These are phyloP conservation scores for Bombycilla garrulus DNA, from an alignment of 2,113 vertebrate genomes.

Conservation along the genomic window DNA sequence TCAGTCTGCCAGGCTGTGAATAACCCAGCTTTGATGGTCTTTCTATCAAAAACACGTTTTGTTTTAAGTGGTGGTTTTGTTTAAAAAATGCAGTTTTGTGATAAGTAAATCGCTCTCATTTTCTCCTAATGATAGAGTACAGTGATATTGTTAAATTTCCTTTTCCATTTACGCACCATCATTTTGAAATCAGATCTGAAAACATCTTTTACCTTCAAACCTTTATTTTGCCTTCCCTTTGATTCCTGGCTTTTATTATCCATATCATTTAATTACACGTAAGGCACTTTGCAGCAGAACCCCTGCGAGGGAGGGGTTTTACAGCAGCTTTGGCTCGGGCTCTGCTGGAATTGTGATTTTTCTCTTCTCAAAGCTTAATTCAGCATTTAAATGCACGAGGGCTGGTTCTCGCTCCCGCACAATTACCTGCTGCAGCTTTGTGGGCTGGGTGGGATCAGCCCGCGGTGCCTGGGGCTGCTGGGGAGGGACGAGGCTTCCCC, in stretches of 20 bases:
- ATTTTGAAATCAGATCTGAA: slow-evolving; percentile 55
- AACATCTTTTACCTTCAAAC: slow-evolving; percentile 27
- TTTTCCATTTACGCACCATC: neutral
- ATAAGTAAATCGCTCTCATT: slow-evolving; percentile 21
- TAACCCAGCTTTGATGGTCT: neutral
- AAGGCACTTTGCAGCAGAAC: neutral
- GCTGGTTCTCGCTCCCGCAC: neutral
- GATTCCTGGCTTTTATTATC: slow-evolving; percentile 10
- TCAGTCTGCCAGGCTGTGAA: neutral
- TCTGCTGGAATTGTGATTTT: neutral
- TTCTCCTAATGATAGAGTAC: slow-evolving; percentile 24
- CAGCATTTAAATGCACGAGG: neutral
- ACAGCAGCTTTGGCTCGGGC: neutral
- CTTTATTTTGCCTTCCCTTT: slow-evolving; percentile 25
- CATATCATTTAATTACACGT: slow-evolving; percentile 20
- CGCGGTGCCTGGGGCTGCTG: fast-evolving
- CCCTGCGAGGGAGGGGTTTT: neutral
- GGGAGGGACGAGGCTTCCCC: fast-evolving
- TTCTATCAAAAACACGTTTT: neutral
- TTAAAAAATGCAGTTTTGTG: slow-evolving; percentile 2
- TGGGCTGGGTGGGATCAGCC: fast-evolving
- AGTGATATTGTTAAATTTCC: slow-evolving; percentile 1
- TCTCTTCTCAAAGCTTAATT: neutral
- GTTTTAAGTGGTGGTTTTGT: neutral
- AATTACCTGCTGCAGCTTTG: neutral